Conservation (phyloP, 2,797 vertebrate genomes). For the Apogon hyalosoma region DNA sequence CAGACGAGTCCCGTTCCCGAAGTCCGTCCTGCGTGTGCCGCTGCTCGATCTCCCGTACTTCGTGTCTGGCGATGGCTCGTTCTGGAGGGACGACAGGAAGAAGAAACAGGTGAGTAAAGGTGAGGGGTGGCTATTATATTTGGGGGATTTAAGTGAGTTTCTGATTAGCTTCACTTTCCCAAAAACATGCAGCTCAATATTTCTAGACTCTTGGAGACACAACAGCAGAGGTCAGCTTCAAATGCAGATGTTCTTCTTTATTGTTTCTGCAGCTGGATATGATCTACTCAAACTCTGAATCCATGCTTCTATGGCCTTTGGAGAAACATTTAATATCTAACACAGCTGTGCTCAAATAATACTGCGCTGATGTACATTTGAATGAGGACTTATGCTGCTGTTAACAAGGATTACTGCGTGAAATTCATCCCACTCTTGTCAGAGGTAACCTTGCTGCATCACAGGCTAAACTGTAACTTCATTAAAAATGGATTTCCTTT, state of each 20-base stretch:
- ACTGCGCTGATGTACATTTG: neutral
- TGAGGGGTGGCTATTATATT: neutral
- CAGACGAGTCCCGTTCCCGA: constrained; percentile 75
- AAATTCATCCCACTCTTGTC: constrained; percentile 14
- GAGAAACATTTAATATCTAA: constrained; percentile 2
- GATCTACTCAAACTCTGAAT: no score
- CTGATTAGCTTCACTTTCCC: neutral
- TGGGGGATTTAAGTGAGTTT: neutral
- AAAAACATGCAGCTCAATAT: no score
- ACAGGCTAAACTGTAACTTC: constrained; percentile 40
- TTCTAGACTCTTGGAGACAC: no score
- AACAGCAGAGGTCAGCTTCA: no score
- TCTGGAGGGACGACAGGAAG: constrained; percentile 76
- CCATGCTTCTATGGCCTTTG: neutral
- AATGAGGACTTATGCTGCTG: constrained; percentile 16
- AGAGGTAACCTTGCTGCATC: neutral
- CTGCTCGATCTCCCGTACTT: constrained; percentile 96
- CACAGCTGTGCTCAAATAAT: neutral
- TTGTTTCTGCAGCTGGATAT: no score
- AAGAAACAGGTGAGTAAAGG: neutral
- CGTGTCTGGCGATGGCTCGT: constrained; percentile 95
- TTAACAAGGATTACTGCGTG: constrained; percentile 13
- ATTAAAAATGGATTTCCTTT: constrained; percentile 67
- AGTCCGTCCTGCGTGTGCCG: constrained; percentile 91
- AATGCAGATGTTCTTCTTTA: no score